Conservation (phyloP, 2,113 vertebrate species). For the Python bivittatus region DNA sequence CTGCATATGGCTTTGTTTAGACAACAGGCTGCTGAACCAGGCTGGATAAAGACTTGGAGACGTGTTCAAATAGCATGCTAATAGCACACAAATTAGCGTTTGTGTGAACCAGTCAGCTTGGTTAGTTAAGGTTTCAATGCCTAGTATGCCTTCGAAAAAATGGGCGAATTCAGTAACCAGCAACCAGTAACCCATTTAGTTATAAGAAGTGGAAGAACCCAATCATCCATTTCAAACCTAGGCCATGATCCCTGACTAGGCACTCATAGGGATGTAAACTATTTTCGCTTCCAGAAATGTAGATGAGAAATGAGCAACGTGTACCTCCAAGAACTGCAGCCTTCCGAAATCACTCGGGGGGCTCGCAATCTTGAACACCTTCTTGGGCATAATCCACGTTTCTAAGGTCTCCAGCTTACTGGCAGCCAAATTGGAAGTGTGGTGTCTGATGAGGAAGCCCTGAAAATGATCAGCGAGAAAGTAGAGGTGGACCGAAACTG, state of each 20-base stretch:
- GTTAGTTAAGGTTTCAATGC: background rate
- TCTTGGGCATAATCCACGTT: conserved; percentile 94
- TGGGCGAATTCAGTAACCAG: too few relatives aligned
- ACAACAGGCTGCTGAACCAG: background rate
- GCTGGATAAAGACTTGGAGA: background rate
- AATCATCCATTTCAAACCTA: background rate
- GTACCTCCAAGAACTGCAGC: conserved; percentile 93
- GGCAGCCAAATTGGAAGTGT: conserved; percentile 92
- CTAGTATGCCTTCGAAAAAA: too few relatives aligned
- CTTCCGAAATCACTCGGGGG: conserved; percentile 88
- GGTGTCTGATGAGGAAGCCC: conserved; percentile 92
- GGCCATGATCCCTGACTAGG: background rate
- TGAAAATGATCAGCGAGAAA: conserved; percentile 97
- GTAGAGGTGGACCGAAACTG: conserved; percentile 92
- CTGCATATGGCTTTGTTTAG: background rate
- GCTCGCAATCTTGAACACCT: conserved; percentile 87
- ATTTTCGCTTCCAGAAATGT: background rate
- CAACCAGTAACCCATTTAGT: too few relatives aligned
- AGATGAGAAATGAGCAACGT: rapidly evolving
- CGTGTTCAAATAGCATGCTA: background rate
- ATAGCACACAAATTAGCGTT: background rate
- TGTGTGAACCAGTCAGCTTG: background rate
- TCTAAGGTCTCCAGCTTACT: conserved; percentile 96
- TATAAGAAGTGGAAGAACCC: too few relatives aligned
- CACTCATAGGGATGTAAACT: background rate